Conservation (phyloP, 92 coral and sea anemone genomes). For the Zoanthus sansibaricus region DNA sequence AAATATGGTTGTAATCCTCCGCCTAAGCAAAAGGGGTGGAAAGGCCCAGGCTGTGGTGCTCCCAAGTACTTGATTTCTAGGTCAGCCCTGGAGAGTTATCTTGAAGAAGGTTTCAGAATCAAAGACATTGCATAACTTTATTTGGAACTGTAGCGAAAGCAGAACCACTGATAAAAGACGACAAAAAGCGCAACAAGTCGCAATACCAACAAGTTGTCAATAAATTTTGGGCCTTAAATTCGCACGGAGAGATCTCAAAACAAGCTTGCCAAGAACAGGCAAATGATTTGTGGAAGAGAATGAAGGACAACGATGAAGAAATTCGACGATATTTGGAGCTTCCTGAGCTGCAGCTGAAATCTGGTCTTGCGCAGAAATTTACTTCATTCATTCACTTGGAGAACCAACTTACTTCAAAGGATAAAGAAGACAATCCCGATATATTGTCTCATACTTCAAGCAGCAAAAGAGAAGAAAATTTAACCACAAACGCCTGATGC, state of each 20-base stretch:
- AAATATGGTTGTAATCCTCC: slow-evolving; percentile 45
- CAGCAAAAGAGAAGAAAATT: background rate
- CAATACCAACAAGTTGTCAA: background rate
- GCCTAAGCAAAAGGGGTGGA: slow-evolving; percentile 18
- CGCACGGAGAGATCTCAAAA: background rate
- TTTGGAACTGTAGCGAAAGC: slow-evolving; percentile 13
- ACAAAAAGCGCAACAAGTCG: slow-evolving; percentile 2
- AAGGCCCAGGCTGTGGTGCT: slow-evolving; percentile 39
- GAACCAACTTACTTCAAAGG: slow-evolving; percentile 1
- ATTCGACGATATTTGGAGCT: slow-evolving; percentile 10
- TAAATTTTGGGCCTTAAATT: slow-evolving; percentile 16
- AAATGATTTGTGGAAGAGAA: slow-evolving; percentile 18
- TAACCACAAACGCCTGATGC: slow-evolving; percentile 14
- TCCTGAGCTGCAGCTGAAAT: background rate
- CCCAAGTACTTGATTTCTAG: slow-evolving; percentile 38
- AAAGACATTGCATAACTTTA: slow-evolving; percentile 32
- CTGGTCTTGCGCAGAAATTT: background rate
- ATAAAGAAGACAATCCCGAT: background rate
- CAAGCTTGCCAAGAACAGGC: slow-evolving; percentile 27
- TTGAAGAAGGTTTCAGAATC: background rate
- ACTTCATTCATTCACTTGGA: background rate
- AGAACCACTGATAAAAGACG: slow-evolving; percentile 15
- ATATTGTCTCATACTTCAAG: background rate
- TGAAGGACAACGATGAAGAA: slow-evolving; percentile 21
- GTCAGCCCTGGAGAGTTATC: slow-evolving; percentile 33